Percentiles rank a stretch among this genome's conserved stretches.
Conservation (phyloP, 1,140 invertebrate species). For the Diploscapter pachys region DNA sequence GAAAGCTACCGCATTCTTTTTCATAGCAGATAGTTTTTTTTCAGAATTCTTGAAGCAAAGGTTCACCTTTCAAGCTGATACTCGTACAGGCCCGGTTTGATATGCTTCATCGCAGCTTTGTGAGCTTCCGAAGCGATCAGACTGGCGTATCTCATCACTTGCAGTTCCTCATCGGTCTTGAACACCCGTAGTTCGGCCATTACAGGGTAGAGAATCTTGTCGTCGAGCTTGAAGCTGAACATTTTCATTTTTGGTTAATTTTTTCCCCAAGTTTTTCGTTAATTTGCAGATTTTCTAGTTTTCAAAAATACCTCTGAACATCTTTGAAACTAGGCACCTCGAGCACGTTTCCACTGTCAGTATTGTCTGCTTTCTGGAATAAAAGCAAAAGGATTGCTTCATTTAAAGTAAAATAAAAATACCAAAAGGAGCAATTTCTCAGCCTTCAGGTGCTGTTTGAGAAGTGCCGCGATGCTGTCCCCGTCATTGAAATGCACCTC, state of each 20-base stretch:
- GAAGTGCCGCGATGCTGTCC: constrained; percentile 30
- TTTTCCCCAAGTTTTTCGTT: background rate
- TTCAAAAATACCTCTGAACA: constrained; percentile 14
- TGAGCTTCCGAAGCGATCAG: constrained; percentile 40
- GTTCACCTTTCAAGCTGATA: constrained; percentile 78
- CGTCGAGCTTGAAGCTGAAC: constrained; percentile 23
- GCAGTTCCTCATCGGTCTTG: constrained; percentile 53
- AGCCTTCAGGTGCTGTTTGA: constrained; percentile 28
- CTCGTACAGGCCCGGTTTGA: constrained; percentile 65
- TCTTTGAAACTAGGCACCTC: constrained; percentile 30
- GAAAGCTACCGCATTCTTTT: background rate
- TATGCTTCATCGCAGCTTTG: constrained; percentile 38
- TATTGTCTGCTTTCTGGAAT: constrained; percentile 46
- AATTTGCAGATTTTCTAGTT: background rate
- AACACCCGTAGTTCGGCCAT: constrained; percentile 56
- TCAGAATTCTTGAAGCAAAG: background rate
- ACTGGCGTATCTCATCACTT: constrained; percentile 38
- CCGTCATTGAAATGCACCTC: constrained; percentile 52
- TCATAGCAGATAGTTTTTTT: too few species aligned
- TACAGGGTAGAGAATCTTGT: constrained; percentile 42
- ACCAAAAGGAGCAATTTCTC: constrained; percentile 39
- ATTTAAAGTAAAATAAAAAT: constrained; percentile 9
- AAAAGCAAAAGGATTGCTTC: background rate
- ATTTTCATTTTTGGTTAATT: background rate
- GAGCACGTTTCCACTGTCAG: constrained; percentile 39